phyloP scores from a whole-genome alignment of 2,797 vertebrate species.

The Bufotes viridis region DNA sequence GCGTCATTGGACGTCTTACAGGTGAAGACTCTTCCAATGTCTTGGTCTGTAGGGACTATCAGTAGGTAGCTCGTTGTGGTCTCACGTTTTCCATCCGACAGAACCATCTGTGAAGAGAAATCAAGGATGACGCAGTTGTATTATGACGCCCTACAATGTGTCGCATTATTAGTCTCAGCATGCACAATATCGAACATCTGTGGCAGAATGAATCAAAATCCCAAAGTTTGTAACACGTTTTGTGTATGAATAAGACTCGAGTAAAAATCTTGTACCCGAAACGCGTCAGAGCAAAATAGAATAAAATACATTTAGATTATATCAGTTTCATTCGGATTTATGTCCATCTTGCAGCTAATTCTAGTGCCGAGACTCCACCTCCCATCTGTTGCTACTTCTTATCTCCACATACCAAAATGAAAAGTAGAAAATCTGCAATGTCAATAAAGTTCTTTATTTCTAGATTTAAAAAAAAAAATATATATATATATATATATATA shows the following conservation, averaged over 20 bases:
- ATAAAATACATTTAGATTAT: neutral
- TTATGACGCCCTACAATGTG: neutral
- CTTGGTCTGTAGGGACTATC: constrained; percentile 85
- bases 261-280: neutral
- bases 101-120: constrained; percentile 79
- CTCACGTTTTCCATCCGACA: constrained; percentile 89
- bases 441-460: no score
- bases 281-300: neutral
- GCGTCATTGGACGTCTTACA: constrained; percentile 89
- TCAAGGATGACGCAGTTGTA: neutral
- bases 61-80: constrained; percentile 87
- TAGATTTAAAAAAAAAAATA: no score
- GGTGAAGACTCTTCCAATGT: constrained; percentile 86
- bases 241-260: neutral
- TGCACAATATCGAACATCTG: neutral
- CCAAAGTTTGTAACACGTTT: neutral
- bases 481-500: no score
- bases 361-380: no score
- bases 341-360: neutral
- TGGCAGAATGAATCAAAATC: neutral
- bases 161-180: neutral
- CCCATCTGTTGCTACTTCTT: no score
- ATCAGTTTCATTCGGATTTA: neutral
- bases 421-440: no score
- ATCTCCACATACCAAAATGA: no score